Evolutionary conservation across 1,140 invertebrate species (phyloP).

Genomic region (Euura saliciscinereae): DNA sequence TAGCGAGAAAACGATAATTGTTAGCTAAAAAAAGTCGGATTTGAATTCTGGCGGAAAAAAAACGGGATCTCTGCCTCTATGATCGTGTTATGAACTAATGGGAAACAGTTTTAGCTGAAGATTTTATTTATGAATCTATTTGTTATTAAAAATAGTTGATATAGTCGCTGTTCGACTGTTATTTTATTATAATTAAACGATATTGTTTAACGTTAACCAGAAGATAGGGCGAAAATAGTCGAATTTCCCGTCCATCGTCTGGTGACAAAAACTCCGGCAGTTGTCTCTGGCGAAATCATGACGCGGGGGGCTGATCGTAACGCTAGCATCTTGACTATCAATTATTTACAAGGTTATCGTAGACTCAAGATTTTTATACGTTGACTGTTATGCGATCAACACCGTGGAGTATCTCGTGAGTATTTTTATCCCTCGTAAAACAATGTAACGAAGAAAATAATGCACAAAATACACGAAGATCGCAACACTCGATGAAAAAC

Average conservation of each 20-base stretch:
- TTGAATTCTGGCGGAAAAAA: too few relatives aligned
- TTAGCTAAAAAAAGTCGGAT: too few relatives aligned
- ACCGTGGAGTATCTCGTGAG: not conserved
- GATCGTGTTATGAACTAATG: too few relatives aligned
- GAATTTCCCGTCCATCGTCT: conserved; percentile 21
- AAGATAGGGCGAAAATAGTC: conserved; percentile 63
- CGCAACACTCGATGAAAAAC: not conserved
- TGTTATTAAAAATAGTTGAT: too few relatives aligned
- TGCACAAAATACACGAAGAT: not conserved
- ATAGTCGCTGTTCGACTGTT: too few relatives aligned
- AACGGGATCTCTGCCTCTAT: too few relatives aligned
- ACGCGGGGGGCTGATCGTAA: not conserved
- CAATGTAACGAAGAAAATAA: not conserved
- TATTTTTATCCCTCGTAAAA: not conserved
- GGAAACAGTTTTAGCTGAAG: too few relatives aligned
- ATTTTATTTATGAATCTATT: too few relatives aligned
- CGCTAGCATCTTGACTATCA: not conserved
- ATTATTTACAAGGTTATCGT: not conserved
- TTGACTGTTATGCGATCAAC: not conserved
- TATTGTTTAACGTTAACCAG: conserved; percentile 44
- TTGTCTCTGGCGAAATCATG: conserved; percentile 4
- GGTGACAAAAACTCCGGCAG: not conserved
- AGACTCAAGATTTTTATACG: not conserved
- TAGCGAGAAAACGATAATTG: too few relatives aligned
- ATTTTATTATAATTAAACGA: not conserved